Evolutionary conservation across 2,113 vertebrate species (phyloP).

Genomic region (Paracanthobrama guichenoti): DNA sequence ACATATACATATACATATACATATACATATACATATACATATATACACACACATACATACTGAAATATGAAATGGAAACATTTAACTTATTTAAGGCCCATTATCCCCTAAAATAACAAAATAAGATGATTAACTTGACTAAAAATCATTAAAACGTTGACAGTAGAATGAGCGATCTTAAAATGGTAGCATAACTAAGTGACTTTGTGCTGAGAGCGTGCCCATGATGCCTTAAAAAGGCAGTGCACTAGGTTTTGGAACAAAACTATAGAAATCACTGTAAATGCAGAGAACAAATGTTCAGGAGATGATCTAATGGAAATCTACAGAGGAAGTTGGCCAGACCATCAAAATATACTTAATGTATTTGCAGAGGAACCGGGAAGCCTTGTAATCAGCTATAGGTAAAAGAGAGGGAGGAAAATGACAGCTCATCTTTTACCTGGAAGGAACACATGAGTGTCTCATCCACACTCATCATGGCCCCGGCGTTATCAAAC

Average conservation of each 20-base stretch:
- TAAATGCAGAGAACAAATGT: neutral
- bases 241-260: neutral
- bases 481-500: slow-evolving; percentile 81
- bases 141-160: neutral
- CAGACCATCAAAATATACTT: neutral
- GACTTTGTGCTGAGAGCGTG: neutral
- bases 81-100: no score
- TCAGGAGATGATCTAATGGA: neutral
- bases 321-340: slow-evolving; percentile 8
- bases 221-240: neutral
- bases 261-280: neutral
- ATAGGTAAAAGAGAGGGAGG: neutral
- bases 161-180: neutral
- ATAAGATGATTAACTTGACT: neutral
- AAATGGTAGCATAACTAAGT: neutral
- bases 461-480: slow-evolving; percentile 82
- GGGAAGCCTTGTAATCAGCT: neutral
- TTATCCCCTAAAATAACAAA: neutral
- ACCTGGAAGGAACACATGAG: slow-evolving; percentile 85
- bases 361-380: neutral
- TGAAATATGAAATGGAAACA: no score
- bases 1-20: no score
- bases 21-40: no score
- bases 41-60: no score
- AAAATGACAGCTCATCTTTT: neutral